Evolutionary conservation across 2,113 vertebrate genomes (phyloP).

Genomic region (Scortum barcoo): DNA sequence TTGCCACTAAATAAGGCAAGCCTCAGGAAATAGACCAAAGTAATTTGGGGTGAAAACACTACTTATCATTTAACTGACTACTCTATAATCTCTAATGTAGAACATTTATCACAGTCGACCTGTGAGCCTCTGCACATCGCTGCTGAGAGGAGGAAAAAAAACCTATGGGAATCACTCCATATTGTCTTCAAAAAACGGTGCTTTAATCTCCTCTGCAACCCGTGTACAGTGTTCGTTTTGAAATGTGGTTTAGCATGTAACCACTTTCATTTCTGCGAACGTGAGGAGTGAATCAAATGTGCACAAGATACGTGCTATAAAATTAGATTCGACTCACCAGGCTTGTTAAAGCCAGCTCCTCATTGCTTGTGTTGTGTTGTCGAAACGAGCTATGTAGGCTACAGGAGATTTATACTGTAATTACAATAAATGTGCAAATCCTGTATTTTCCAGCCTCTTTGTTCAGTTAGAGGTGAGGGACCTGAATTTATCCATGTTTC

Average conservation of each 20-base stretch:
- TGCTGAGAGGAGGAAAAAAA: background rate
- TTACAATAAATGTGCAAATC: background rate
- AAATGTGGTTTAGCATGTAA: background rate
- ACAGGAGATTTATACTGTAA: background rate
- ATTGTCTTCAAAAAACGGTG: background rate
- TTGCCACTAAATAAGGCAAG: conserved; percentile 23
- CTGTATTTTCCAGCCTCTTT: background rate
- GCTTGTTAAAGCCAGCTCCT: background rate
- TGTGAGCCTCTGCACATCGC: conserved; percentile 1
- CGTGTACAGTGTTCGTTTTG: background rate
- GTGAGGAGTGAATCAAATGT: background rate
- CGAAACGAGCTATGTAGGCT: background rate
- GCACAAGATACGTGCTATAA: background rate
- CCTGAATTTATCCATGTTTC: background rate
- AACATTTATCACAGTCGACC: conserved; percentile 48
- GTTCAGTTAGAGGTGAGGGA: conserved; percentile 12
- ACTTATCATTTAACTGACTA: conserved; percentile 35
- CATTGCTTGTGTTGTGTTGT: background rate
- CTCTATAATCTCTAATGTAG: conserved; percentile 34
- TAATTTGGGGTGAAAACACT: conserved; percentile 36
- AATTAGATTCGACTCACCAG: background rate
- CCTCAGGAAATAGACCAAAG: conserved; percentile 21
- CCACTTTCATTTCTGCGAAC: background rate
- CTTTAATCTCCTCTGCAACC: conserved; percentile 17
- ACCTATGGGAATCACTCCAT: conserved; percentile 22